A percentile compares a stretch with the other conserved stretches of the same genome.
These are phyloP conservation scores for Galaxias olidus DNA, from an alignment of 2,797 vertebrate species.

Conservation along the genomic window DNA sequence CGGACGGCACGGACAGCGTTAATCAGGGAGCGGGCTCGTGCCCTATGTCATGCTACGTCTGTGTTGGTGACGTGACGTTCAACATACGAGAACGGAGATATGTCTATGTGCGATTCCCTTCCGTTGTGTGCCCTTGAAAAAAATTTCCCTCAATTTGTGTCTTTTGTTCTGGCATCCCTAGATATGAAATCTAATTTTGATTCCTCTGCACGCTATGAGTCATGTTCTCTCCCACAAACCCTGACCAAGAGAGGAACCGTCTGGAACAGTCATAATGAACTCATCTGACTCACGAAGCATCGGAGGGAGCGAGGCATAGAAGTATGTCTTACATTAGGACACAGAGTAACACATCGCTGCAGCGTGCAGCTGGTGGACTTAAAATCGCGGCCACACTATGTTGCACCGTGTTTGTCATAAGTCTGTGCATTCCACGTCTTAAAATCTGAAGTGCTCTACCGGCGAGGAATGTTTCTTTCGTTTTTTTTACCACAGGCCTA, in stretches of 20 bases:
- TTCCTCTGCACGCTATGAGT: conserved; percentile 63
- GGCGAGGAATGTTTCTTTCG: too few relatives aligned
- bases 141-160: conserved; percentile 2
- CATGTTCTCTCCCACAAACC: conserved; percentile 43
- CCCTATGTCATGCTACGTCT: background rate
- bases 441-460: too few relatives aligned
- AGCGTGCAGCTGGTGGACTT: too few relatives aligned
- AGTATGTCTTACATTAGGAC: background rate
- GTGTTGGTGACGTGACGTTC: background rate
- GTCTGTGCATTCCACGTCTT: too few relatives aligned
- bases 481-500: too few relatives aligned
- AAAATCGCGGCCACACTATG: too few relatives aligned
- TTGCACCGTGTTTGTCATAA: too few relatives aligned
- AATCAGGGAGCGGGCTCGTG: background rate
- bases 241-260: background rate
- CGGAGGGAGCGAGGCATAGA: background rate
- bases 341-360: too few relatives aligned
- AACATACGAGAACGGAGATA: background rate
- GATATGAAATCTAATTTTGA: conserved; percentile 54
- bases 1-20: background rate
- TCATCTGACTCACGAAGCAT: background rate
- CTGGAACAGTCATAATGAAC: background rate
- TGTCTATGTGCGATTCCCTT: conserved; percentile 11
- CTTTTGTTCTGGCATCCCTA: conserved; percentile 33
- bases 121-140: too few relatives aligned